phyloP scores from a whole-genome alignment of 1,140 invertebrate species.

The Marisa cornuarietis region DNA sequence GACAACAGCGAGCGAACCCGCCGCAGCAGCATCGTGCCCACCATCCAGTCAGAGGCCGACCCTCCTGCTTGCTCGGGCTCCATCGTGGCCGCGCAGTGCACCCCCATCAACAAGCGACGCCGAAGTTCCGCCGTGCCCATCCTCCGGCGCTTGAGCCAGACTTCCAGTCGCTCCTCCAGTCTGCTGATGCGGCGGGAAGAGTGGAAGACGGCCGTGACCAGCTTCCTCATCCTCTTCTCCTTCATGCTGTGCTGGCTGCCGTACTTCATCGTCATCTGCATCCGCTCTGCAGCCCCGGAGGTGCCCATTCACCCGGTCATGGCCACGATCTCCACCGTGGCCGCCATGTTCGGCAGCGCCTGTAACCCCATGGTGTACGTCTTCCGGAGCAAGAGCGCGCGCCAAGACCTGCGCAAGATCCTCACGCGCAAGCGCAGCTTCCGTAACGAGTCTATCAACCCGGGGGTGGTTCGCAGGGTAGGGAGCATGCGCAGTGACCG shows the following conservation, averaged over 20 bases:
- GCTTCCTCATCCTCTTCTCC: slow-evolving; percentile 69
- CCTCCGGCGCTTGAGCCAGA: slow-evolving; percentile 51
- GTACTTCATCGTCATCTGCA: slow-evolving; percentile 66
- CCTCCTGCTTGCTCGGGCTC: not conserved
- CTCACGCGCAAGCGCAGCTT: slow-evolving; percentile 27
- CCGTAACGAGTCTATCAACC: slow-evolving; percentile 14
- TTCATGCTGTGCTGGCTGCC: slow-evolving; percentile 71
- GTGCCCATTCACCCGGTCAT: slow-evolving; percentile 45
- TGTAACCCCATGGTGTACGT: slow-evolving; percentile 72
- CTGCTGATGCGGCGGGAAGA: slow-evolving; percentile 68
- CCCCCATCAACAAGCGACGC: slow-evolving; percentile 41
- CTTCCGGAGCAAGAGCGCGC: slow-evolving; percentile 68
- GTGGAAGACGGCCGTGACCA: slow-evolving; percentile 70
- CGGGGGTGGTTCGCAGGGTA: not conserved
- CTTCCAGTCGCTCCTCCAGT: slow-evolving; percentile 42
- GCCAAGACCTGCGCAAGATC: slow-evolving; percentile 49
- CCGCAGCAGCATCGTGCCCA: slow-evolving; percentile 71
- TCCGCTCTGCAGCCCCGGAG: slow-evolving; percentile 54
- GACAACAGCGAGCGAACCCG: slow-evolving; percentile 77
- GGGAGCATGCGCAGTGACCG: slow-evolving; percentile 14
- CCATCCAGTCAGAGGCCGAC: slow-evolving; percentile 32
- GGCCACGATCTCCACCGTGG: slow-evolving; percentile 50
- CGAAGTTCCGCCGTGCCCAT: slow-evolving; percentile 58
- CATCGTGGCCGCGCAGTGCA: slow-evolving; percentile 26
- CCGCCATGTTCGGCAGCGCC: slow-evolving; percentile 63